A percentile compares a stretch with the other conserved stretches of the same genome.
phyloP scores from a whole-genome alignment of 2,113 vertebrate genomes.

The Synodontis membranacea region DNA sequence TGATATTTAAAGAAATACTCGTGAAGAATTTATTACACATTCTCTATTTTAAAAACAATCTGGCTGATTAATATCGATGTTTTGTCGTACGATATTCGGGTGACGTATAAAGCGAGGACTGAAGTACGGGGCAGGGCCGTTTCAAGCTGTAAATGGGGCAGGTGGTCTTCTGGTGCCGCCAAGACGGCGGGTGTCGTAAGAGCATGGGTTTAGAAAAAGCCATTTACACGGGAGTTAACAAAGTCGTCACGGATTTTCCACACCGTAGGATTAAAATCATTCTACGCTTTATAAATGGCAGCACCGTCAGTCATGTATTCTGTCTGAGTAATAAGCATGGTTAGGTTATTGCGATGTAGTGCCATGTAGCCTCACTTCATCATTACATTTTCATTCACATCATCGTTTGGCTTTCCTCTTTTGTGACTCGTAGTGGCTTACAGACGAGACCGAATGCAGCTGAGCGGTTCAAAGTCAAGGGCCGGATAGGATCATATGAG shows the following conservation, averaged over 20 bases:
- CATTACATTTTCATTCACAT: not conserved
- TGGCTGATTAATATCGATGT: not conserved
- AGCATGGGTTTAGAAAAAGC: not conserved
- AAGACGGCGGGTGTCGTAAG: not conserved
- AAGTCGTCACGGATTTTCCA: not conserved
- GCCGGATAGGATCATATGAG: slow-evolving; percentile 14
- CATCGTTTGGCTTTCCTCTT: not conserved
- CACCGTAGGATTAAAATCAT: not conserved
- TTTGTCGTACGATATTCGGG: not conserved
- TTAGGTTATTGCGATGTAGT: not conserved
- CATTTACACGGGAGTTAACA: not conserved
- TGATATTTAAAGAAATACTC: slow-evolving; percentile 45
- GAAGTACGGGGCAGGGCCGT: not conserved
- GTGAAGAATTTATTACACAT: slow-evolving; percentile 29
- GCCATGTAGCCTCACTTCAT: not conserved
- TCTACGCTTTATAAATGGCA: not conserved
- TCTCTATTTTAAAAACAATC: slow-evolving; percentile 16
- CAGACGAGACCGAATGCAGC: not conserved
- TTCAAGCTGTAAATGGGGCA: not conserved
- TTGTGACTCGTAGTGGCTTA: not conserved
- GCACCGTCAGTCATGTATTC: not conserved
- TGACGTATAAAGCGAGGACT: not conserved
- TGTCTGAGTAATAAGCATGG: not conserved
- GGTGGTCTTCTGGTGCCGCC: not conserved
- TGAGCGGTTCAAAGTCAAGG: not conserved